Evolutionary conservation across 1,140 invertebrate genomes (phyloP), one percentile per base, ranked within the genome.

Genomic region (Drosophila serrata): DNA sequence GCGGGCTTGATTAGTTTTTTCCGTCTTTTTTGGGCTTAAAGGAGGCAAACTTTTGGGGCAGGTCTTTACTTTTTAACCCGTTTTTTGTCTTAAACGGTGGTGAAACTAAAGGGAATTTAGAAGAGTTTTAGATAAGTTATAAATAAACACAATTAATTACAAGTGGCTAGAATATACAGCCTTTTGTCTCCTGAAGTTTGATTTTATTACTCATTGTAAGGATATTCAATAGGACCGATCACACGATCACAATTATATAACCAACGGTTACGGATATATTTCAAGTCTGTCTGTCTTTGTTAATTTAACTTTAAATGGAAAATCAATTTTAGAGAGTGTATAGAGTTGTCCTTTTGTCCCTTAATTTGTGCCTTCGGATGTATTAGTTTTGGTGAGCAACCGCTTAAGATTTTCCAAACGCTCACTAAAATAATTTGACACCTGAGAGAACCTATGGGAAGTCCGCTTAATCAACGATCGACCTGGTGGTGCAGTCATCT

Each of bases 1-100:
- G 72, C 49, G 57, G 72, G 63, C 64, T 87, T 77, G 84, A 84
- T 88, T 82, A 80, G 84, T 74, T 87, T 82, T 87, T 67, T 4
- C 22, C 31, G 12, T 46, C 0, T 40, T 45, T 40, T 40, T 19
- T 6, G 56, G 49, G 33, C 65, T 68, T 33, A 68, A 70, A 68
- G 17, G 62, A 37, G 31, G 48, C 48, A 24, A 70, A 69, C 49
- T 70, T 70, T 46, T 69, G 67, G 67, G 64, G 48, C 39, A 56
- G 48, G 33, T 31, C 11, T 24, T 35, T 11, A 7, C 9, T 17
- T 56, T 33, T 33, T 43, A 33, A 19, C 19, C 13, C 37, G n/a
- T n/a, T 56, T 46, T 46, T 57, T n/a, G 64, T 70, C 19, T 57
- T 12, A 57, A 56, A 46, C 37, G 31, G 17, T 7, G 29, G 6